Evolutionary conservation across 2,113 vertebrate genomes (phyloP).

Genomic region (Lampris megalopsis): DNA sequence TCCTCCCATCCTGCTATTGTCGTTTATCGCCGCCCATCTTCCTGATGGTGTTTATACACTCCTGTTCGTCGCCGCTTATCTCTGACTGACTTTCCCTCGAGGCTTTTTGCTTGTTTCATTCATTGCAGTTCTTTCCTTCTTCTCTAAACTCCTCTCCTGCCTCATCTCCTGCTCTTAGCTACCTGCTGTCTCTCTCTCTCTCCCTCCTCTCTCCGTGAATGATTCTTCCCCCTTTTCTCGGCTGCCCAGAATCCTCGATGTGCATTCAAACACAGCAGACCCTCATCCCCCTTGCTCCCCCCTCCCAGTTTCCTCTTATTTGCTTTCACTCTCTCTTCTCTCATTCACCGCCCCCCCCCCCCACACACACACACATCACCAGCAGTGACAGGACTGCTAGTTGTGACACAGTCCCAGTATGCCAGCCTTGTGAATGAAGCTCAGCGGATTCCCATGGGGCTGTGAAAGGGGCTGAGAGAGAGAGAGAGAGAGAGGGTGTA

Average conservation of each 20-base stretch:
- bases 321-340: slow-evolving; percentile 9
- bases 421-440: slow-evolving; percentile 73
- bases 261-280: too few species aligned
- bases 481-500: slow-evolving; percentile 37
- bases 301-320: not conserved
- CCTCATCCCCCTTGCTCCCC: not conserved
- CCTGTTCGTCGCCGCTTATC: too few species aligned
- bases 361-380: not conserved
- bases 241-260: too few species aligned
- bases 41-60: too few species aligned
- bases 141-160: slow-evolving; percentile 8
- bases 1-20: too few species aligned
- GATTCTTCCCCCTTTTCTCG: too few species aligned
- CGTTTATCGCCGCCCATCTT: too few species aligned
- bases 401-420: slow-evolving; percentile 61
- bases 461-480: slow-evolving; percentile 54
- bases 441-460: slow-evolving; percentile 79
- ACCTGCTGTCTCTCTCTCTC: slow-evolving; percentile 4
- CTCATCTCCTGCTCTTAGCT: not conserved
- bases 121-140: slow-evolving; percentile 29
- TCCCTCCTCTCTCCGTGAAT: not conserved
- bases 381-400: slow-evolving; percentile 65
- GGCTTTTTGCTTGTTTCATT: slow-evolving; percentile 24
- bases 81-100: too few species aligned
- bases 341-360: slow-evolving; percentile 45